Evolutionary conservation across 2,888 invertebrate genomes (phyloP), one percentile per base, ranked within the genome.

Genomic region (Diadegma fenestrale): DNA sequence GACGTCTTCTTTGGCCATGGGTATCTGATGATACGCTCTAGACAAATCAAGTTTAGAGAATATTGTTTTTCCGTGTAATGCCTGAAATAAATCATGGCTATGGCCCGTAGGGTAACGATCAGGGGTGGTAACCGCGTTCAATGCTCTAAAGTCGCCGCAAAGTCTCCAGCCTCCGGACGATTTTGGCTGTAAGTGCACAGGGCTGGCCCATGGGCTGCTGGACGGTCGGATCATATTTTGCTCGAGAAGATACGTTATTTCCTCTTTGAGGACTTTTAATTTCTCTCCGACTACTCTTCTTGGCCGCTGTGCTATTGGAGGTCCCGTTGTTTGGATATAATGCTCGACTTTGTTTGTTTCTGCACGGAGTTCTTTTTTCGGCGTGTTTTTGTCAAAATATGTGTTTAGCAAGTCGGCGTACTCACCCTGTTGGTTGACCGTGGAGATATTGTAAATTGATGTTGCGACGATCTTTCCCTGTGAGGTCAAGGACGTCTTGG

Each of bases 181-280:
- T 81, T 90, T 91, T 17, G 84, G 86, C 12, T 85, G 88, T 61
- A 91, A 41, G 63, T 88, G 89, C 0, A 91, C 86, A 43, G 89
- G 89, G 26, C 84, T 88, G 8, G 89, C 80, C 91, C 89, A 91
- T 0, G 87, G 84, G 43, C 93, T 93, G 3, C 90, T 92, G 0
- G 93, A 94, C 0, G 93, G 94, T 14, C 93, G 87, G 48, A 92
- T 92, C 5, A 94, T 93, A 0, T 93, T 94, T 30, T 89, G 82
- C 30, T 94, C 89, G n/a, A 90, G 86, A 91, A 93, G 89, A 0
- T 68, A 5, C 1, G 86, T 26, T 78, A 93, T 92, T 77, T 92
- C 91, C 87, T 80, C 72, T 90, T 91, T 0, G 91, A 30, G 91
- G 6, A 88, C 88, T 5, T 66, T 37, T 41, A 92, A 91, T 26